Evolutionary conservation across 2,797 vertebrate species (phyloP).

Genomic region (Scleropages formosus): DNA sequence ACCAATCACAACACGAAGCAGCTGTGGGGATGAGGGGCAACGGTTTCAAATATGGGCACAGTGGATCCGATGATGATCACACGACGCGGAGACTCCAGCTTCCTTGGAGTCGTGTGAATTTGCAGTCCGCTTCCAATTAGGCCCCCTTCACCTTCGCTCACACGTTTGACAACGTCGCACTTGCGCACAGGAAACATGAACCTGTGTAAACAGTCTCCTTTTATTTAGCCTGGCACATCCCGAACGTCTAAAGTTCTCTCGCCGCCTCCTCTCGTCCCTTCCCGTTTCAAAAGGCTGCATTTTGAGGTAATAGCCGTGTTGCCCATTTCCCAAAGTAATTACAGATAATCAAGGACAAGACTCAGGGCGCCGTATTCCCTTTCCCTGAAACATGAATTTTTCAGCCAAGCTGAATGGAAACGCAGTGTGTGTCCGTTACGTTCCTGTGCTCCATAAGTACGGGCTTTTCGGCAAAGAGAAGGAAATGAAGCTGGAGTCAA

Average conservation of each 20-base stretch:
- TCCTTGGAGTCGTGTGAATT: constrained; percentile 37
- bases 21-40: background rate
- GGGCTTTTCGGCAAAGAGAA: constrained; percentile 32
- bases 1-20: background rate
- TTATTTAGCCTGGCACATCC: constrained; percentile 60
- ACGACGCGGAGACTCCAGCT: constrained; percentile 43
- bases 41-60: background rate
- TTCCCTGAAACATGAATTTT: constrained; percentile 26
- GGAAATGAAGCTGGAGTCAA: constrained; percentile 31
- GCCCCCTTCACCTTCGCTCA: constrained; percentile 50
- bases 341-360: constrained; percentile 32
- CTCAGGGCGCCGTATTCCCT: constrained; percentile 27
- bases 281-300: background rate
- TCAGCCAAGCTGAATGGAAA: constrained; percentile 3
- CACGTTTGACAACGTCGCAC: constrained; percentile 49
- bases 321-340: constrained; percentile 34
- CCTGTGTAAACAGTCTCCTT: constrained; percentile 60
- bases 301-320: constrained; percentile 31
- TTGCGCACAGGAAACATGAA: constrained; percentile 40
- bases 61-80: constrained; percentile 34
- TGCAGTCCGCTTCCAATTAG: constrained; percentile 55
- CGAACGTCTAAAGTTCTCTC: constrained; percentile 42
- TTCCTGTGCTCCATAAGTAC: constrained; percentile 26
- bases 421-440: constrained; percentile 26
- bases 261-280: constrained; percentile 40